These are phyloP conservation scores for Lepidurus apus DNA, from an alignment of 1,140 invertebrate genomes.

Conservation along the genomic window DNA sequence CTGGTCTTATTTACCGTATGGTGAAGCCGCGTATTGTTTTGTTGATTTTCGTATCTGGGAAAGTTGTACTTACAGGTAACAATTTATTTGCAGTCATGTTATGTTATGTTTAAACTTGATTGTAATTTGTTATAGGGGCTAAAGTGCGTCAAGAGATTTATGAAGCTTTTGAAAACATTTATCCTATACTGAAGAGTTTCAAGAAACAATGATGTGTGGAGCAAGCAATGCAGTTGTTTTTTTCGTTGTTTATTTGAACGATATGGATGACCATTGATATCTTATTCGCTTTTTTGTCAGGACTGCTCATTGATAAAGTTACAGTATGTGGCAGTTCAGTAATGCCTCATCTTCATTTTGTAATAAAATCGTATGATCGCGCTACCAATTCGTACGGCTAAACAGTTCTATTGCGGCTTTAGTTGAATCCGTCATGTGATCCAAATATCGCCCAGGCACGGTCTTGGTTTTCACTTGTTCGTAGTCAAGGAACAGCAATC, in stretches of 20 bases:
- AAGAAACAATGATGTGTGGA: conserved; percentile 70
- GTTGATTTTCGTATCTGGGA: conserved; percentile 98
- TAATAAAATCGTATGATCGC: not conserved
- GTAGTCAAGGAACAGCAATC: conserved; percentile 26
- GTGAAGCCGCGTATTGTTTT: conserved; percentile 98
- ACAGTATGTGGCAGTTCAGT: not conserved
- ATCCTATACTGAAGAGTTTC: conserved; percentile 98
- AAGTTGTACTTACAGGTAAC: conserved; percentile 90
- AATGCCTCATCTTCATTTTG: not conserved
- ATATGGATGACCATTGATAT: not conserved
- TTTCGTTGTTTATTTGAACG: conserved; percentile 2
- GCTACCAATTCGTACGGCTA: not conserved
- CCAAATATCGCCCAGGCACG: not conserved
- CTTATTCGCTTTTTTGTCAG: not conserved
- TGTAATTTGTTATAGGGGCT: conserved; percentile 65
- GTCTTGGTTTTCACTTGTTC: not conserved
- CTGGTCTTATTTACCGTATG: conserved; percentile 98
- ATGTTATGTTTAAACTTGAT: not conserved
- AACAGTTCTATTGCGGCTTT: conserved; percentile 29
- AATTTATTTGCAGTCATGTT: not conserved
- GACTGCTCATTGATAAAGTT: not conserved
- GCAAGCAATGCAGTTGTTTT: not conserved
- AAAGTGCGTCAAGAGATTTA: conserved; percentile 98
- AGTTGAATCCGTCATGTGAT: conserved; percentile 25
- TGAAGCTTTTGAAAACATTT: conserved; percentile 99